Conservation (phyloP, 2,113 vertebrate genomes). For the Pachypanchax playfairii region DNA sequence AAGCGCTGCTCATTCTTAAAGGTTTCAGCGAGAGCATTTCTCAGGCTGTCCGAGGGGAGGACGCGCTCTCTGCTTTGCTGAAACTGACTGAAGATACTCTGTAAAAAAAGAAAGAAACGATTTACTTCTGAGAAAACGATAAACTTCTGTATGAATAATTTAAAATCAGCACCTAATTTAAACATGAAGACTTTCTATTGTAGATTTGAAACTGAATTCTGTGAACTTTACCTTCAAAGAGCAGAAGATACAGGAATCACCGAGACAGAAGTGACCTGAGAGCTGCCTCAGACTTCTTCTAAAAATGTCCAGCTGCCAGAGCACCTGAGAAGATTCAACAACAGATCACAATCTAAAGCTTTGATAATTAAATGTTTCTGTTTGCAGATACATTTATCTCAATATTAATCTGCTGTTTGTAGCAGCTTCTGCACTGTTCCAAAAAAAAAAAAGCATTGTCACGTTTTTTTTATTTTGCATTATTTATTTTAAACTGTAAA, state of each 20-base stretch:
- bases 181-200: not conserved
- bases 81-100: constrained; percentile 97
- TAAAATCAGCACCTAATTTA: not conserved
- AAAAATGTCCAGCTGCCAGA: constrained; percentile 99
- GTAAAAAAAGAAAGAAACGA: constrained; percentile 3
- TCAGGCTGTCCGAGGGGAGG: constrained; percentile 92
- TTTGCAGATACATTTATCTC: no score
- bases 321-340: constrained; percentile 80
- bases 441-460: no score
- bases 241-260: constrained; percentile 97
- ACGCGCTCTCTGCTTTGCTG: constrained; percentile 95
- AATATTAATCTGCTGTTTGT: no score
- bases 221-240: constrained; percentile 86
- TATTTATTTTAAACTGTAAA: no score
- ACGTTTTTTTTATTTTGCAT: no score
- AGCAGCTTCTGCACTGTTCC: no score
- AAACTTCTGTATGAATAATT: not conserved
- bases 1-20: constrained; percentile 98
- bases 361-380: no score
- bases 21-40: constrained; percentile 93
- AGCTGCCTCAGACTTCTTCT: constrained; percentile 93
- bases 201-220: not conserved
- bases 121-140: no score
- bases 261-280: constrained; percentile 93
- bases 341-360: not conserved